These are phyloP conservation scores for Agrenia bidenticulata DNA, from an alignment of 2,888 invertebrate genomes.

Conservation along the genomic window DNA sequence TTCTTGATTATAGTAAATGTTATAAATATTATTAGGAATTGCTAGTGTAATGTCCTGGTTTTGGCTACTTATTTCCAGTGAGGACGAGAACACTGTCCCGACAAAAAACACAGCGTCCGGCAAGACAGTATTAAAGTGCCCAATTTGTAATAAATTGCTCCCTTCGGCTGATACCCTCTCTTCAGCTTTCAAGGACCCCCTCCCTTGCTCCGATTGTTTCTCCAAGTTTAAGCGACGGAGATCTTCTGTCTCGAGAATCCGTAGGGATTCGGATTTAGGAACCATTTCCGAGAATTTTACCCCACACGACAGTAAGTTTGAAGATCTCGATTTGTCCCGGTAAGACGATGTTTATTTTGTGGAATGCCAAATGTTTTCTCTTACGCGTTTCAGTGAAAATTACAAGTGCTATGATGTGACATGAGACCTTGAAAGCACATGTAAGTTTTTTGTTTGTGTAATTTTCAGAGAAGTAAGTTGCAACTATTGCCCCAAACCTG, in stretches of 20 bases:
- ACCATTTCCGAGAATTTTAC: constrained; percentile 41
- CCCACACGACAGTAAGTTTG: constrained; percentile 39
- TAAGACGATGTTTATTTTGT: constrained; percentile 12
- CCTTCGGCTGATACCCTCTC: constrained; percentile 22
- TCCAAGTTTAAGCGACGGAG: constrained; percentile 37
- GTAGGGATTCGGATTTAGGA: constrained; percentile 43
- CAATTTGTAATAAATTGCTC: constrained; percentile 38
- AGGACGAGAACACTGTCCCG: constrained; percentile 32
- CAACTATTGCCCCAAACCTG: constrained; percentile 39
- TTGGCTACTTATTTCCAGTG: constrained; percentile 19
- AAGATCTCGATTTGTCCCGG: constrained; percentile 44
- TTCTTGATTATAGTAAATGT: too few relatives aligned
- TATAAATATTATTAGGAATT: too few relatives aligned
- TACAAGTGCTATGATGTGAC: too few relatives aligned
- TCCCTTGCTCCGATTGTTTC: constrained; percentile 43
- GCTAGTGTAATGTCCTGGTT: constrained; percentile 38
- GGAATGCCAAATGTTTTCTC: constrained; percentile 1
- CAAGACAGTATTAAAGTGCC: constrained; percentile 33
- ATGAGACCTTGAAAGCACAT: too few relatives aligned
- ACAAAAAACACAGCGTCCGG: background rate
- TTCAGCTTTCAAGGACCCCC: constrained; percentile 38
- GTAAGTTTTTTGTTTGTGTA: background rate
- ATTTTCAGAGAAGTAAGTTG: constrained; percentile 42
- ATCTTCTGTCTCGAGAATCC: constrained; percentile 28
- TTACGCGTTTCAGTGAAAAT: too few relatives aligned